Conservation (phyloP, 37 sponge, comb jelly and placozoan species). For the Ephydatia muelleri region DNA sequence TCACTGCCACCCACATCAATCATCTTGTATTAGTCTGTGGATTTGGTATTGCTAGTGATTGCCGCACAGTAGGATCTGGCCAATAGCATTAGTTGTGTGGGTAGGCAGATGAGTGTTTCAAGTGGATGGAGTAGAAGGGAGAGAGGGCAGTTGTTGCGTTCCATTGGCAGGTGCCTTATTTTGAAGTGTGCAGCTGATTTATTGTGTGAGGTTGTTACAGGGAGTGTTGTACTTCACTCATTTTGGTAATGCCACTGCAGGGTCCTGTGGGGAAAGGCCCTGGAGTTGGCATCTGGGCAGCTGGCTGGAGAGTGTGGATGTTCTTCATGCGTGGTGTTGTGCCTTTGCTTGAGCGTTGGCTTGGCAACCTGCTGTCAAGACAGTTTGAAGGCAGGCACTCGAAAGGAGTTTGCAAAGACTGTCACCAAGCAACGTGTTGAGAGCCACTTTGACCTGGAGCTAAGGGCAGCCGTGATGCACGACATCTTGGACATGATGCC, state of each 20-base stretch:
- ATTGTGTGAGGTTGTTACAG: not conserved
- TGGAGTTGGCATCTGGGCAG: slow-evolving; percentile 97
- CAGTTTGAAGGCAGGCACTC: slow-evolving; percentile 99
- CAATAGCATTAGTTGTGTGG: not conserved
- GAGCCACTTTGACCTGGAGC: slow-evolving; percentile 98
- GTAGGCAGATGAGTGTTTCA: not conserved
- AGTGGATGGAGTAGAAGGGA: not conserved
- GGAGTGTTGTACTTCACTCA: not conserved
- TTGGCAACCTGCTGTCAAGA: slow-evolving; percentile 96
- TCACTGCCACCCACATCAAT: too few relatives aligned
- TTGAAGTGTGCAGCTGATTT: too few relatives aligned
- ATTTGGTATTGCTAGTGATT: not conserved
- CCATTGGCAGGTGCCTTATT: not conserved
- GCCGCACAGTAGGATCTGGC: not conserved
- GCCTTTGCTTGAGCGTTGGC: slow-evolving; percentile 97
- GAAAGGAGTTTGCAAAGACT: slow-evolving; percentile 98
- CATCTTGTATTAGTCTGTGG: not conserved
- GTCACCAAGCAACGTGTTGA: slow-evolving; percentile 99
- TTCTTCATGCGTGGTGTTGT: slow-evolving; percentile 98
- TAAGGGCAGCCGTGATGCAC: slow-evolving; percentile 98
- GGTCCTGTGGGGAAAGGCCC: slow-evolving; percentile 99
- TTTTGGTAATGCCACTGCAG: slow-evolving; percentile 33
- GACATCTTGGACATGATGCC: slow-evolving; percentile 99
- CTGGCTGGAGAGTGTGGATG: slow-evolving; percentile 98
- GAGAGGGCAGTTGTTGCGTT: not conserved